phyloP scores from a whole-genome alignment of 2,888 invertebrate species.

The Nymphalis polychloros region DNA sequence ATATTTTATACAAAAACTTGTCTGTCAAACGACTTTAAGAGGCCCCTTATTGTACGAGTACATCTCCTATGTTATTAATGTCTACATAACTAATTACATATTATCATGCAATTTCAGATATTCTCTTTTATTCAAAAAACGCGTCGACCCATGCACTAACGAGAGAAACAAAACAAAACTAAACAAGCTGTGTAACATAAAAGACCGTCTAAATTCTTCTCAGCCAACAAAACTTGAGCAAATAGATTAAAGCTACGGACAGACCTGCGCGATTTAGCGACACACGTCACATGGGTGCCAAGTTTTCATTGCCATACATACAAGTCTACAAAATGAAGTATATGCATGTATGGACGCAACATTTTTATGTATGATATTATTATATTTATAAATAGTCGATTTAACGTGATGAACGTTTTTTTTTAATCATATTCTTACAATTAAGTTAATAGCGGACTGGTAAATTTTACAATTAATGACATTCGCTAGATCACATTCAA shows the following conservation, averaged over 20 bases:
- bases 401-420: no score
- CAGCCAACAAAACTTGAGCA: conserved; percentile 52
- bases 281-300: neutral
- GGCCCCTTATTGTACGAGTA: neutral
- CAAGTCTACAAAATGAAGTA: no score
- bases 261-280: neutral
- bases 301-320: neutral
- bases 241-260: conserved; percentile 47
- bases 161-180: conserved; percentile 47
- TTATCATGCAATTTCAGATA: conserved; percentile 1
- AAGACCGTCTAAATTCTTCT: conserved; percentile 50
- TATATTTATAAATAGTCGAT: no score
- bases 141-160: neutral
- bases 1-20: conserved; percentile 2
- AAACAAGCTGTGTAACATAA: conserved; percentile 55
- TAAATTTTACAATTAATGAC: no score
- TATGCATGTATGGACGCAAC: no score
- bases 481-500: no score
- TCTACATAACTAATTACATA: neutral
- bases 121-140: conserved; percentile 7
- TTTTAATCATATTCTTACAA: no score
- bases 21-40: neutral
- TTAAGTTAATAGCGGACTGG: no score
- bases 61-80: neutral
- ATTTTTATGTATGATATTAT: no score